Conservation (phyloP, 1,140 invertebrate species). For the Penaeus japonicus region DNA sequence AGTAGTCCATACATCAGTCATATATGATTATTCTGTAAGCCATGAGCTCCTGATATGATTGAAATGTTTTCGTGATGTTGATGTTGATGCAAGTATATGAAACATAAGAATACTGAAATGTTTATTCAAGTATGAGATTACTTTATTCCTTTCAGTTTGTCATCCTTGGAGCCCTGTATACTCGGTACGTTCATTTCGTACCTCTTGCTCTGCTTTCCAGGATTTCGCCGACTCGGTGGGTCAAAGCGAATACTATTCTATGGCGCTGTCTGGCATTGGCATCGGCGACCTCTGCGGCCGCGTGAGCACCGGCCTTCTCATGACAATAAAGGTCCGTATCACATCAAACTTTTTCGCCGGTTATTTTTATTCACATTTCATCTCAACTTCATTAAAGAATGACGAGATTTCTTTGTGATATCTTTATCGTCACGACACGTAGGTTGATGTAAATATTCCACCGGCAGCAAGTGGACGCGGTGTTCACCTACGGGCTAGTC, state of each 20-base stretch:
- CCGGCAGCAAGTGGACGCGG: constrained; percentile 10
- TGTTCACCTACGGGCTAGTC: neutral
- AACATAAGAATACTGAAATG: too few species aligned
- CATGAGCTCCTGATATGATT: too few species aligned
- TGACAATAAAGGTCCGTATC: neutral
- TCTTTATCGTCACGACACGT: neutral
- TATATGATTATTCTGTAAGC: too few species aligned
- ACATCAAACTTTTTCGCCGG: neutral
- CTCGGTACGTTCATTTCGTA: too few species aligned
- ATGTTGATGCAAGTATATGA: too few species aligned
- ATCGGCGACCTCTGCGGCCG: constrained; percentile 33
- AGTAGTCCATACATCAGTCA: too few species aligned
- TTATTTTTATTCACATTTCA: too few species aligned
- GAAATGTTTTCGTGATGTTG: too few species aligned
- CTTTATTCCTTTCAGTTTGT: too few species aligned
- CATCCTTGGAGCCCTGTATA: too few species aligned
- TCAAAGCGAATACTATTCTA: constrained; percentile 33
- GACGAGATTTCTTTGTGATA: neutral
- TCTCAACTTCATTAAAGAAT: neutral
- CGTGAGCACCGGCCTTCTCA: neutral
- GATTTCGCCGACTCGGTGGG: constrained; percentile 35
- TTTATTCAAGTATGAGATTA: too few species aligned
- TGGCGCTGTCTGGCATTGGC: constrained; percentile 39
- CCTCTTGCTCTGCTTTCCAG: too few species aligned
- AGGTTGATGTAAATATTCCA: neutral